Conservation (phyloP, 2,113 vertebrate genomes). For the Apteryx owenii region DNA sequence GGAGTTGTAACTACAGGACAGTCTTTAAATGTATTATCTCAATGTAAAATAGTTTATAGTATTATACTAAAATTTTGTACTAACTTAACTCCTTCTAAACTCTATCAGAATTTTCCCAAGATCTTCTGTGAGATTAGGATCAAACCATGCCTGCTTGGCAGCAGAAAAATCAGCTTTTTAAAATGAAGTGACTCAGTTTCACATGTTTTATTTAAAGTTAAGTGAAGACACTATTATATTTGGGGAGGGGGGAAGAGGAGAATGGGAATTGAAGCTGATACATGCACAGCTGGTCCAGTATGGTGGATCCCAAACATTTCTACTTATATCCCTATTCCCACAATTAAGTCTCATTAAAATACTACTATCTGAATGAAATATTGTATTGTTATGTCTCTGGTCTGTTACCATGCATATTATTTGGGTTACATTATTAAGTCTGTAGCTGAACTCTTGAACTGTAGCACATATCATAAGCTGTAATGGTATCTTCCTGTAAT, state of each 20-base stretch:
- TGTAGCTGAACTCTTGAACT: background rate
- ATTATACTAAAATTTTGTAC: background rate
- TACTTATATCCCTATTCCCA: background rate
- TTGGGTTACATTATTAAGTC: background rate
- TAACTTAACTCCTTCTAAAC: background rate
- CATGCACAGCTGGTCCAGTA: background rate
- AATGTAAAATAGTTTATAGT: background rate
- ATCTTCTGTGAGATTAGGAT: background rate
- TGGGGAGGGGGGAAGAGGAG: background rate
- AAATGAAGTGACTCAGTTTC: background rate
- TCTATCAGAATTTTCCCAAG: background rate
- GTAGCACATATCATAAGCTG: background rate
- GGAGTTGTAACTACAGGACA: background rate
- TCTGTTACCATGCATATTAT: background rate
- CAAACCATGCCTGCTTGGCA: background rate
- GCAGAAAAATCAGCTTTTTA: background rate
- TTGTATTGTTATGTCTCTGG: background rate
- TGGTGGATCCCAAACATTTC: background rate
- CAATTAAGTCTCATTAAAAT: background rate
- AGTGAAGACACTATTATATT: background rate
- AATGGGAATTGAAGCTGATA: background rate
- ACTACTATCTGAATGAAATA: background rate
- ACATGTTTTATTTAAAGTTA: background rate
- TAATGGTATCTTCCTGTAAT: background rate
- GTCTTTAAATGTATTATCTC: background rate